Percentiles rank a stretch among this genome's conserved stretches.
Conservation (phyloP, 92 coral and sea anemone genomes). For the Phenganax stokvisi region DNA sequence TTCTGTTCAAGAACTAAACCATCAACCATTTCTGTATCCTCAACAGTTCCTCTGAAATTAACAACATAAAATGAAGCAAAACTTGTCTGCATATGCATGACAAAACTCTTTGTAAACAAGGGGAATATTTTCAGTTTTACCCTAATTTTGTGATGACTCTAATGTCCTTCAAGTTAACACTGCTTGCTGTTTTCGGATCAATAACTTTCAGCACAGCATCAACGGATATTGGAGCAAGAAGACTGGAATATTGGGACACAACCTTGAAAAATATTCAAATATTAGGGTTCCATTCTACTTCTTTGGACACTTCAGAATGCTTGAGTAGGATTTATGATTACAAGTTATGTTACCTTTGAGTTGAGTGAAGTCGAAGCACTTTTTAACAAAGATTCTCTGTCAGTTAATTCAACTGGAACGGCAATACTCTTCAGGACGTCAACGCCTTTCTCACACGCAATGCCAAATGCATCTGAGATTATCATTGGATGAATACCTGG, state of each 20-base stretch:
- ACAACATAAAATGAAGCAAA: constrained; percentile 6
- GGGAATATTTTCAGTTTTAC: constrained; percentile 39
- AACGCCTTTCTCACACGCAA: constrained; percentile 76
- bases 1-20: constrained; percentile 94
- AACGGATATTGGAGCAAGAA: constrained; percentile 89
- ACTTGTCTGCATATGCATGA: background rate
- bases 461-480: constrained; percentile 85
- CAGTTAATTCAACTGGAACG: constrained; percentile 83
- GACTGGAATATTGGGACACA: constrained; percentile 90
- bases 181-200: constrained; percentile 79
- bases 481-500: constrained; percentile 94
- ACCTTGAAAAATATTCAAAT: constrained; percentile 46
- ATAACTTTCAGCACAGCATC: constrained; percentile 92
- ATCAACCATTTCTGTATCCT: constrained; percentile 91
- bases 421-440: constrained; percentile 83
- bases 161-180: constrained; percentile 82
- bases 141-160: constrained; percentile 86
- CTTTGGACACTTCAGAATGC: background rate
- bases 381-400: constrained; percentile 80
- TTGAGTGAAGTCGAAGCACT: constrained; percentile 94
- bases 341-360: constrained; percentile 62
- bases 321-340: background rate
- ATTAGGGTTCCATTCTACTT: background rate
- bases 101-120: background rate
- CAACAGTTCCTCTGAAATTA: constrained; percentile 81